Conservation (phyloP, 1,140 invertebrate species). For the Dinothrombium tinctorium region DNA sequence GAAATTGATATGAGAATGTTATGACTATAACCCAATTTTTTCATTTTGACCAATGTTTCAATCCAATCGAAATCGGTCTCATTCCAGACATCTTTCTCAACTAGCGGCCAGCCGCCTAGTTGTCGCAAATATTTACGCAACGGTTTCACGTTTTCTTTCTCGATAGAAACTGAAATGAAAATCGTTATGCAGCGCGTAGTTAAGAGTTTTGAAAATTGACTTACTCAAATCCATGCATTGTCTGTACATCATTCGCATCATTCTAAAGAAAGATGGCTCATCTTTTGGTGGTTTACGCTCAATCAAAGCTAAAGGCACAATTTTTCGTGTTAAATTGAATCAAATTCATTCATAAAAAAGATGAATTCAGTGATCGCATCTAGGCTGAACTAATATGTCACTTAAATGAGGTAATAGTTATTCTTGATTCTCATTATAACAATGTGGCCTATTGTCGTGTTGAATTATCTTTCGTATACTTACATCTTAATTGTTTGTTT, state of each 20-base stretch:
- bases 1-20: constrained; percentile 83
- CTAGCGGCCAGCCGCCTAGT: constrained; percentile 73
- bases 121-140: constrained; percentile 14
- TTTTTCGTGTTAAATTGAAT: background rate
- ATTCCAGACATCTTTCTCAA: constrained; percentile 40
- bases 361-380: background rate
- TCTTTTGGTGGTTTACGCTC: constrained; percentile 5
- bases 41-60: constrained; percentile 51
- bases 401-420: background rate
- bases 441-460: background rate
- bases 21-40: constrained; percentile 50
- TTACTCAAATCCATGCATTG: constrained; percentile 7
- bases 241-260: constrained; percentile 4
- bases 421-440: background rate
- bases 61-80: constrained; percentile 43
- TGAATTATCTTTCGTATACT: background rate
- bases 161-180: background rate
- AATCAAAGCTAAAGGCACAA: constrained; percentile 17
- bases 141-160: background rate
- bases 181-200: background rate
- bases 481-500: constrained; percentile 1
- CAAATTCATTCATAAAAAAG: background rate
- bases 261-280: constrained; percentile 1
- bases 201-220: background rate
- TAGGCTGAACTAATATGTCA: background rate